Conservation (phyloP, 1,140 invertebrate species). For the Apolygus lucorum region DNA sequence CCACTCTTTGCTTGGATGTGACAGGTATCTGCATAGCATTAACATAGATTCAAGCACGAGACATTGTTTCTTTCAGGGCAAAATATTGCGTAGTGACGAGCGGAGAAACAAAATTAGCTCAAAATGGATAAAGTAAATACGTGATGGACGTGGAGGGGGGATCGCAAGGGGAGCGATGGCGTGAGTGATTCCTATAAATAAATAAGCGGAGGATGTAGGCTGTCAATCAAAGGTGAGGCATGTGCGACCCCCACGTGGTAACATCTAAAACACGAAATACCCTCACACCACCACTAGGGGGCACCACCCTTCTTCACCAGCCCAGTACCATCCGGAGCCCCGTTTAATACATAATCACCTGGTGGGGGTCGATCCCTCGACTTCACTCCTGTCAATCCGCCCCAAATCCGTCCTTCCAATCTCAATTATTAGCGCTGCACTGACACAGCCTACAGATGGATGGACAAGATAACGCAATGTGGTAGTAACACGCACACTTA, state of each 20-base stretch:
- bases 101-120: too few relatives aligned
- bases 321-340: not conserved
- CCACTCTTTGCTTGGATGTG: too few relatives aligned
- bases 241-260: slow-evolving; percentile 11
- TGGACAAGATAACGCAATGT: too few relatives aligned
- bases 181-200: slow-evolving; percentile 11
- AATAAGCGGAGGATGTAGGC: slow-evolving; percentile 11
- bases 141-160: not conserved
- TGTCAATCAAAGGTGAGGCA: slow-evolving; percentile 15
- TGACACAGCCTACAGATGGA: too few relatives aligned
- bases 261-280: slow-evolving; percentile 9
- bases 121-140: not conserved
- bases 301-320: not conserved
- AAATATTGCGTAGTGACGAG: too few relatives aligned
- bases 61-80: too few relatives aligned
- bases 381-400: not conserved
- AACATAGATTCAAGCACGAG: too few relatives aligned
- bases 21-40: too few relatives aligned
- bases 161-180: not conserved
- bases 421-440: not conserved
- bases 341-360: slow-evolving; percentile 5
- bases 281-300: not conserved
- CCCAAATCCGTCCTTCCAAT: not conserved
- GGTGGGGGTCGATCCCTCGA: not conserved
- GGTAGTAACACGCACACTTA: too few relatives aligned